phyloP scores from a whole-genome alignment of 1,140 invertebrate species.

The Phthorimaea operculella region DNA sequence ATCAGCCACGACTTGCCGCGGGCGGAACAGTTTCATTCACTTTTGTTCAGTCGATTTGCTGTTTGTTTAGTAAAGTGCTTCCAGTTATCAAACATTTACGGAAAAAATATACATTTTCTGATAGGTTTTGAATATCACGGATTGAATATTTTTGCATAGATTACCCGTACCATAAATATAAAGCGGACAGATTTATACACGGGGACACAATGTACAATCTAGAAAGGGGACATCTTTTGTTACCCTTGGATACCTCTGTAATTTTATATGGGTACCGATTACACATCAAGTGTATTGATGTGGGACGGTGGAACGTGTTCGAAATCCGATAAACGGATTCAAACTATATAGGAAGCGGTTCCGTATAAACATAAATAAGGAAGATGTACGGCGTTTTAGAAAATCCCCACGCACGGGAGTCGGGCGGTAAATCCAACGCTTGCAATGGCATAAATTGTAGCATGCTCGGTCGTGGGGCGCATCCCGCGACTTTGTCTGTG shows the following conservation, averaged over 20 bases:
- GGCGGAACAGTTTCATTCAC: no score
- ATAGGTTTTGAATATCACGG: no score
- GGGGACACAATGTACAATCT: no score
- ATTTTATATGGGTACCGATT: constrained; percentile 40
- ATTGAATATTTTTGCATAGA: no score
- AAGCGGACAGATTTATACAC: not conserved
- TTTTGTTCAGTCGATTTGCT: no score
- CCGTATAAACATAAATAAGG: constrained; percentile 63
- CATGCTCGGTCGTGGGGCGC: constrained; percentile 18
- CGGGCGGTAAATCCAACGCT: constrained; percentile 44
- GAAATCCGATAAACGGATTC: constrained; percentile 63
- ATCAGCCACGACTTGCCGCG: no score
- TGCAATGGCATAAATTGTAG: constrained; percentile 56
- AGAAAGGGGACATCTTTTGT: constrained; percentile 10
- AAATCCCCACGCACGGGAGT: constrained; percentile 55
- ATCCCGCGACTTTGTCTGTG: not conserved
- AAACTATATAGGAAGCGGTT: constrained; percentile 51
- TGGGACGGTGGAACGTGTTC: constrained; percentile 51
- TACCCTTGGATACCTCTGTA: constrained; percentile 22
- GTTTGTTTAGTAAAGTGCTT: no score
- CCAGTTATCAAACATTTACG: no score
- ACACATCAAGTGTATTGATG: constrained; percentile 53
- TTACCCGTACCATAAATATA: not conserved
- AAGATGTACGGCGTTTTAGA: constrained; percentile 62
- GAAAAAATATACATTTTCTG: no score